phyloP scores from a whole-genome alignment of 2,888 invertebrate species.

The Nowickia ferox region DNA sequence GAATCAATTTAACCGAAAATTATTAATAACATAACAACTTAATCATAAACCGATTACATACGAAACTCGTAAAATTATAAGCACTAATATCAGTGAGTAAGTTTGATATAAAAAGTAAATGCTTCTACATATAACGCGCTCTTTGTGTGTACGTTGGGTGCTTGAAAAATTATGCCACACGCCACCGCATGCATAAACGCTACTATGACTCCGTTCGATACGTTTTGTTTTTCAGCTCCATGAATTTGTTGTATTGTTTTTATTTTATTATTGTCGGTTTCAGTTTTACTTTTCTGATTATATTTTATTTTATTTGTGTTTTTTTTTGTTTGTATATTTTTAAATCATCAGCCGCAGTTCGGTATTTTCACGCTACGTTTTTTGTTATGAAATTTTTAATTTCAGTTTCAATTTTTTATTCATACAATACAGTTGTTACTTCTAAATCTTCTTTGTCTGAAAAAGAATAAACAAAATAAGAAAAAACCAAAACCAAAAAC shows the following conservation, averaged over 20 bases:
- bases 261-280: conserved; percentile 55
- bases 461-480: neutral
- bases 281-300: conserved; percentile 54
- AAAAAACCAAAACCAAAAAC: neutral
- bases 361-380: conserved; percentile 59
- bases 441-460: conserved; percentile 16
- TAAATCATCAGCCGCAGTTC: conserved; percentile 57
- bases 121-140: conserved; percentile 10
- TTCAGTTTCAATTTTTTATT: conserved; percentile 77
- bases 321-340: conserved; percentile 50
- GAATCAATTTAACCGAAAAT: neutral
- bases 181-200: conserved; percentile 83
- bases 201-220: conserved; percentile 74
- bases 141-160: conserved; percentile 73
- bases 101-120: conserved; percentile 13
- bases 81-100: conserved; percentile 30
- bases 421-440: conserved; percentile 74
- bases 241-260: conserved; percentile 71
- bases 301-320: conserved; percentile 43
- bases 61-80: conserved; percentile 10
- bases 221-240: conserved; percentile 77
- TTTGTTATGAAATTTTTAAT: conserved; percentile 60
- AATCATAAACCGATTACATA: conserved; percentile 43
- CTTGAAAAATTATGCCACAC: conserved; percentile 80
- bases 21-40: neutral